Evolutionary conservation across 2,797 vertebrate species (phyloP).

Genomic region (Echiichthys vipera): DNA sequence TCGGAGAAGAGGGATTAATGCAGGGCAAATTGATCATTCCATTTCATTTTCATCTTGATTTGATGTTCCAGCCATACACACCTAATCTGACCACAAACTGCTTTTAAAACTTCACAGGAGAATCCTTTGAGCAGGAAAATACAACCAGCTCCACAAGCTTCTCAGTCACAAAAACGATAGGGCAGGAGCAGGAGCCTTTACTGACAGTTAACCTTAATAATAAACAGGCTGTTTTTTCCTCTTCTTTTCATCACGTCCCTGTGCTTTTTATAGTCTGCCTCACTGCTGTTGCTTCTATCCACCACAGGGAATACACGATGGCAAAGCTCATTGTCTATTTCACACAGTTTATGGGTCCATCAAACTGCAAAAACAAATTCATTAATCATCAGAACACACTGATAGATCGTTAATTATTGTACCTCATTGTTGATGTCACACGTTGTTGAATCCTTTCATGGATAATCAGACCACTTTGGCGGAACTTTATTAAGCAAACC

Average conservation of each 20-base stretch:
- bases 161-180: constrained; percentile 65
- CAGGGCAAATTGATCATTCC: constrained; percentile 85
- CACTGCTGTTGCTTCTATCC: constrained; percentile 49
- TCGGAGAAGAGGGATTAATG: constrained; percentile 83
- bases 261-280: constrained; percentile 52
- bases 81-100: constrained; percentile 80
- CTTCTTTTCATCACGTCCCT: constrained; percentile 65
- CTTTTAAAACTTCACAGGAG: constrained; percentile 78
- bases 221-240: constrained; percentile 51
- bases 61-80: constrained; percentile 77
- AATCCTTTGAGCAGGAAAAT: constrained; percentile 61
- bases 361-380: constrained; percentile 83
- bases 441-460: constrained; percentile 80
- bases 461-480: constrained; percentile 77
- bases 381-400: constrained; percentile 82
- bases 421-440: constrained; percentile 81
- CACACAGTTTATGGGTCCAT: constrained; percentile 80
- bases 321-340: constrained; percentile 77
- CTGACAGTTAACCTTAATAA: constrained; percentile 81
- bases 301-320: constrained; percentile 71
- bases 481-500: constrained; percentile 81
- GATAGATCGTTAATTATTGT: constrained; percentile 84
- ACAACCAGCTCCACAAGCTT: constrained; percentile 63
- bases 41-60: constrained; percentile 86
- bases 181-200: constrained; percentile 56